phyloP scores from a whole-genome alignment of 2,797 vertebrate genomes.

The Pangasius djambal region DNA sequence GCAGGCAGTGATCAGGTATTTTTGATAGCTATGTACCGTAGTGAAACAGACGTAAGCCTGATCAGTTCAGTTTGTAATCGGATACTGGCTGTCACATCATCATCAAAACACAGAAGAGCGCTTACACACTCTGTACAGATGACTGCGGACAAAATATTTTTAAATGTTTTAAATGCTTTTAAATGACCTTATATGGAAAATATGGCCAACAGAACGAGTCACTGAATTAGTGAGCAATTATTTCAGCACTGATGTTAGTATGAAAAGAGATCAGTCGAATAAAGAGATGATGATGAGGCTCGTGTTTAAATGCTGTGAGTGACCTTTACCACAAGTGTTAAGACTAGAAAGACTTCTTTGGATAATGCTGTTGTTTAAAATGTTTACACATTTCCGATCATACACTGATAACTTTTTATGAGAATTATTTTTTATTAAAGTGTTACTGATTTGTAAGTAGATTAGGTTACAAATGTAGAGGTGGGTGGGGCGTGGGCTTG shows the following conservation, averaged over 20 bases:
- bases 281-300: background rate
- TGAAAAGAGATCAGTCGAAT: background rate
- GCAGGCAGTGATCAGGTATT: background rate
- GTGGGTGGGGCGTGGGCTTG: background rate
- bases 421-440: background rate
- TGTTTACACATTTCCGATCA: background rate
- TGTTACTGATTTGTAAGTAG: background rate
- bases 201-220: background rate
- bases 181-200: background rate
- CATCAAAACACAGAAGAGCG: background rate
- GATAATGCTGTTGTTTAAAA: background rate
- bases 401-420: background rate
- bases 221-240: background rate
- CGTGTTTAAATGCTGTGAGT: no score
- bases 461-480: background rate
- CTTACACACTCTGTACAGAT: background rate
- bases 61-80: background rate
- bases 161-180: background rate
- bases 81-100: background rate
- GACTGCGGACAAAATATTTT: background rate
- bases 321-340: background rate
- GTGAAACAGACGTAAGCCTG: background rate
- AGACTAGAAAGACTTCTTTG: background rate
- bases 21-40: background rate
- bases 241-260: background rate